Conservation (phyloP, 2,113 vertebrate genomes). For the Addax nasomaculatus region DNA sequence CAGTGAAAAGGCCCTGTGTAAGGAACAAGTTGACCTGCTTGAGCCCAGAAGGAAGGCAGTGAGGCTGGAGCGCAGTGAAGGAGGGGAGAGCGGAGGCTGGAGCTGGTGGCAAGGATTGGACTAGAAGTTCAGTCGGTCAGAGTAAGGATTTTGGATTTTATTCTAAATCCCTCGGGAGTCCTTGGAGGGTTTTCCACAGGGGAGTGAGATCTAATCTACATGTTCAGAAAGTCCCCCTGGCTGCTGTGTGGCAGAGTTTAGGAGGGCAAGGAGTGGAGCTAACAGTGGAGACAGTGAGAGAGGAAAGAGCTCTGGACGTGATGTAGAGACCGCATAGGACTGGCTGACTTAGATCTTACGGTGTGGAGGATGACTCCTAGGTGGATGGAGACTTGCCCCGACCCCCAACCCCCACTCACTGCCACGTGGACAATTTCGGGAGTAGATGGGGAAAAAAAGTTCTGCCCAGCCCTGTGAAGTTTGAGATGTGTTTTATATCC, state of each 20-base stretch:
- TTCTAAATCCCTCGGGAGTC: not conserved
- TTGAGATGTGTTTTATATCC: not conserved
- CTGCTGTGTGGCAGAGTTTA: not conserved
- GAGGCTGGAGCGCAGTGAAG: not conserved
- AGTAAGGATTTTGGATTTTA: not conserved
- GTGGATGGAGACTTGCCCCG: fast-evolving
- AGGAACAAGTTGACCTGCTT: not conserved
- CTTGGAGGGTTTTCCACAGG: not conserved
- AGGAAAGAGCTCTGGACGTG: fast-evolving
- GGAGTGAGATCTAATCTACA: not conserved
- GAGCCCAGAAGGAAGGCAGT: not conserved
- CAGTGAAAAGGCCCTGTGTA: not conserved
- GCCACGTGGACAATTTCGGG: fast-evolving
- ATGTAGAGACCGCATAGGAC: not conserved
- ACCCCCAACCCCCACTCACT: fast-evolving
- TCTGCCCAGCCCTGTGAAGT: not conserved
- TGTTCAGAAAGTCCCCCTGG: not conserved
- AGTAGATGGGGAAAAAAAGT: not conserved
- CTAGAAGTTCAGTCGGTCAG: not conserved
- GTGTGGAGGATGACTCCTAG: not conserved
- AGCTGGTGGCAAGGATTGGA: not conserved
- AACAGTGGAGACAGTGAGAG: not conserved
- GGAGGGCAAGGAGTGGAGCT: not conserved
- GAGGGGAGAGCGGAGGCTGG: not conserved
- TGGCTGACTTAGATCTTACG: not conserved